Evolutionary conservation across 2,888 invertebrate genomes (phyloP).

Genomic region (Amitus sp.): DNA sequence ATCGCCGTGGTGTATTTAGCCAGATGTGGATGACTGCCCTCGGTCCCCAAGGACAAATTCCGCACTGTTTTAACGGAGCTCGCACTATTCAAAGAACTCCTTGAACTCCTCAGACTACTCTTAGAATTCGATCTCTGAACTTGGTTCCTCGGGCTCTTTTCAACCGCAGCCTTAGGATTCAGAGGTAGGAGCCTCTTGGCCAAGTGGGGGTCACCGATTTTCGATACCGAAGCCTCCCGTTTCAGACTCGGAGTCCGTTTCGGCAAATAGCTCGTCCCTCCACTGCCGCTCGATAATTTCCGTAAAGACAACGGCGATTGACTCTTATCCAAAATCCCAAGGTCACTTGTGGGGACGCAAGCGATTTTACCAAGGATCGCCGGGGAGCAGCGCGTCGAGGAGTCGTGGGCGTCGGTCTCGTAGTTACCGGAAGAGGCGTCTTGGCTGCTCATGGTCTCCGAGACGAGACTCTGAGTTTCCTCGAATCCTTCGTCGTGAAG

Average conservation of each 20-base stretch:
- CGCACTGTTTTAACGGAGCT: slow-evolving; percentile 82
- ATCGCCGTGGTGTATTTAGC: slow-evolving; percentile 69
- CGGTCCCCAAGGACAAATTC: slow-evolving; percentile 65
- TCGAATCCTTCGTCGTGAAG: slow-evolving; percentile 91
- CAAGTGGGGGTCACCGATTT: slow-evolving; percentile 20
- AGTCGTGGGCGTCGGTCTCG: slow-evolving; percentile 72
- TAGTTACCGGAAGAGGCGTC: slow-evolving; percentile 82
- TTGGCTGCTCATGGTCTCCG: slow-evolving; percentile 87
- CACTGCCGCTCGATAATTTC: slow-evolving; percentile 24
- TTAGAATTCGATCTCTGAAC: slow-evolving; percentile 83
- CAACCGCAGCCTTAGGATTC: slow-evolving; percentile 27
- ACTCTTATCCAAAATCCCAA: not conserved
- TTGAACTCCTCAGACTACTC: slow-evolving; percentile 82
- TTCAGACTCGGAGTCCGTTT: slow-evolving; percentile 52
- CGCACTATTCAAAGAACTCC: slow-evolving; percentile 85
- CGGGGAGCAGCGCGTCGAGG: slow-evolving; percentile 61
- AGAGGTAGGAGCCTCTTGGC: slow-evolving; percentile 23
- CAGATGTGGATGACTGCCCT: slow-evolving; percentile 63
- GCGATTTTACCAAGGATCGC: slow-evolving; percentile 47
- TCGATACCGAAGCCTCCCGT: slow-evolving; percentile 37
- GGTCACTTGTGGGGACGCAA: not conserved
- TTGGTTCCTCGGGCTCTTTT: slow-evolving; percentile 62
- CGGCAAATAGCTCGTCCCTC: slow-evolving; percentile 53
- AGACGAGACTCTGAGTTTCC: slow-evolving; percentile 88
- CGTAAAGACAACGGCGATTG: slow-evolving; percentile 7